Evolutionary conservation across 2,797 vertebrate species (phyloP), one percentile per base, ranked within the genome.

Genomic region (Sebastes reedi): DNA sequence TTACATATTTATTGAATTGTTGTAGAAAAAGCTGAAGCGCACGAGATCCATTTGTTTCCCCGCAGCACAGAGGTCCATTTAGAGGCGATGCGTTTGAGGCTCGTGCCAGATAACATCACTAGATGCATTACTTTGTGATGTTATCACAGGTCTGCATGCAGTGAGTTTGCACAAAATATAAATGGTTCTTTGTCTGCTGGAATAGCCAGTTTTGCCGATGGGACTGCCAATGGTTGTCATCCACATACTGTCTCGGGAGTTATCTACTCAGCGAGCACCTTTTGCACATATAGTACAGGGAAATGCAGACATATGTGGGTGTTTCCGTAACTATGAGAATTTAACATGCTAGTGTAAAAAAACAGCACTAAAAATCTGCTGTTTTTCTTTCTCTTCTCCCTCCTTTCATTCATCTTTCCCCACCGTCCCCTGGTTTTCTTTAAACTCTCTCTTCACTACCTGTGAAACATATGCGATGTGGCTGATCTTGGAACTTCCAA

Each of bases 121-220:
- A 93, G 91, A 93, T 94, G 94, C 92, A 93, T 93, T 91, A 87
- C 91, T 94, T 89, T 93, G 94, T 93, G 94, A 93, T 94, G 95
- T 94, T 94, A 94, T 95, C 90, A n/a, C 91, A 91, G 92, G 92
- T 88, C 86, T 89, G 83, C 94, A 94, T 92, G 88, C 89, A 84
- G 87, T 88, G 85, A 85, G 88, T 90, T 92, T 89, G 84, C 81
- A 85, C 84, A 77, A 77, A 83, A 64, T 75, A 87, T 70, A 92
- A 91, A 89, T 78, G 79, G 72, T 73, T 77, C 81, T 91, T 80
- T 86, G 83, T 88, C 77, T 90, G 82, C 83, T 67, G 83, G 69
- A 91, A 80, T 72, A 81, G 84, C 79, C 58, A 42, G 72, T 87
- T 81, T 79, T 78, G 42, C 74, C 61, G 42, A 20, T 62, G 69